These are phyloP conservation scores for Tachina grossa DNA, from an alignment of 2,888 invertebrate species.

Conservation along the genomic window DNA sequence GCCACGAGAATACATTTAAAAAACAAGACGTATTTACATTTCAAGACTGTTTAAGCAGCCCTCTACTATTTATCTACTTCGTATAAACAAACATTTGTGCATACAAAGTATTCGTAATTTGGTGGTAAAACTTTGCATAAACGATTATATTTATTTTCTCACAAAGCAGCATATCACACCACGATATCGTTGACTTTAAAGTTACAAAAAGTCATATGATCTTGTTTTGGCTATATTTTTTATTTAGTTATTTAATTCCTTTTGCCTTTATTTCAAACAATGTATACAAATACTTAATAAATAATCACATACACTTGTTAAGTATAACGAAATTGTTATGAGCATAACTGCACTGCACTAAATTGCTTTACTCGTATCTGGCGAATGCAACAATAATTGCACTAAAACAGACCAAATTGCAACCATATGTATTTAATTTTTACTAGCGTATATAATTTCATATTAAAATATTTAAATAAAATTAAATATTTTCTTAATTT, in stretches of 20 bases:
- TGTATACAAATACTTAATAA: conserved; percentile 12
- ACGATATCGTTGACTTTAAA: conserved; percentile 59
- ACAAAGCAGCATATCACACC: conserved; percentile 66
- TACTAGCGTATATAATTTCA: conserved; percentile 34
- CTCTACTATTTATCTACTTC: background rate
- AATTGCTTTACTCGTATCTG: no score
- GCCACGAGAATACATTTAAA: no score
- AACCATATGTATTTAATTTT: conserved; percentile 20
- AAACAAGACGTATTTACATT: no score
- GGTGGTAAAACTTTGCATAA: background rate
- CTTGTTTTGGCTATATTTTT: conserved; percentile 13
- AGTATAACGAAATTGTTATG: conserved; percentile 3
- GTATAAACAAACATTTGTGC: background rate
- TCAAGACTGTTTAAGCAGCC: no score
- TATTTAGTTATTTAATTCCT: background rate
- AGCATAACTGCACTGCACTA: background rate
- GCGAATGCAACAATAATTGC: background rate
- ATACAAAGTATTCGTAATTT: background rate
- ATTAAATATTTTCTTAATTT: conserved; percentile 37
- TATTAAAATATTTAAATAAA: conserved; percentile 55
- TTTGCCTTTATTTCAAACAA: conserved; percentile 17
- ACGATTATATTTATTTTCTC: conserved; percentile 53
- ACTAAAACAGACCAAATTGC: background rate
- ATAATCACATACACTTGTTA: background rate
- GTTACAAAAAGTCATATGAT: conserved; percentile 54